Base-by-base conservation (phyloP, 2,113 vertebrate species). In the Entosphenus tridentatus region DNA sequence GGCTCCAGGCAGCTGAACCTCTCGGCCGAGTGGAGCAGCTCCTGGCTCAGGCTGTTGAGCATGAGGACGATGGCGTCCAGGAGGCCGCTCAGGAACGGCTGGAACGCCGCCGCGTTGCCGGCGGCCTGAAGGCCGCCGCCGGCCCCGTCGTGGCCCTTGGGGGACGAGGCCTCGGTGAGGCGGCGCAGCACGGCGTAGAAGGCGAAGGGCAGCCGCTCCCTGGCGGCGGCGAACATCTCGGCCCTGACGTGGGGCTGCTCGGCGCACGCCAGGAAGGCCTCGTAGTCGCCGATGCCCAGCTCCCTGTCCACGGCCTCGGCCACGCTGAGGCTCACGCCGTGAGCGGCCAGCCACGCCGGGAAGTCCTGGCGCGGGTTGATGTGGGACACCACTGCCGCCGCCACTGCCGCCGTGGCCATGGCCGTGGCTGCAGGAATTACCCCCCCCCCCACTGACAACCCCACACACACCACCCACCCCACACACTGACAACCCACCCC, bases 181-280 rank as follows among this genome's bases (percentile, higher is more conserved):
- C 62, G 62, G n/a, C 62, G 62, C n/a, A 65, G 62, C 21, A 21
- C 62, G 21, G 21, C 62, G 21, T 65, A 65, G 9, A 21, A 65
- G n/a, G 62, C 62, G 21, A 65, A 65, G n/a, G 62, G 62, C n/a
- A 65, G 62, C 39, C 39, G 39, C 39, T 39, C 39, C 39, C 39
- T 65, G 62, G 62, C 62, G 9, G 21, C 62, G 10, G 62, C 21
- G 62, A 65, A 65, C n/a, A 65, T n/a, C 62, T 65, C 62, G 21
- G 21, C 21, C 9, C 62, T n/a, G n/a, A 65, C 62, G n/a, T 65
- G 62, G n/a, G 62, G 62, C n/a, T 65, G 62, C 62, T 65, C 62
- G 9, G 62, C 62, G 21, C 62, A 65, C n/a, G 62, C 62, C n/a
- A 65, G 9, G 21, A 65, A 65, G n/a, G 62, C n/a, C 62, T 16